Evolutionary conservation across 2,113 vertebrate genomes (phyloP), one percentile per base, ranked within the genome.

Genomic region (Opisthocomus hoazin): DNA sequence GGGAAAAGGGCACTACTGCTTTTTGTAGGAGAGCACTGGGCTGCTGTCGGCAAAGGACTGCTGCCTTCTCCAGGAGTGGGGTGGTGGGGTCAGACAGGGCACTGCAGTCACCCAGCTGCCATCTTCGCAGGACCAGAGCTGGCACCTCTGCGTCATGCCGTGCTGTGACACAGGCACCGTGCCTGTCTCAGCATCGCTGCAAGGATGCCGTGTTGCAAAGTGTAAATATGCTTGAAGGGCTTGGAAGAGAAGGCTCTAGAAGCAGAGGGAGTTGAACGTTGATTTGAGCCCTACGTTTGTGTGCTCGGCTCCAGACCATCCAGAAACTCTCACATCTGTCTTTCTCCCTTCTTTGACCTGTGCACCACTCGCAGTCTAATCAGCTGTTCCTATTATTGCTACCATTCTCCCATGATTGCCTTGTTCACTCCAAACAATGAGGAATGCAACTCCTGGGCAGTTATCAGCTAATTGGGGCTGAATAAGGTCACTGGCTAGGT

Each of bases 401-500:
- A 30, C 85, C 96, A 88, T 88, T 94, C 79, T 75, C 73, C 51
- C 68, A 46, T 70, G 88, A 92, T 96, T 81, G 88, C 83, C 85
- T 86, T 87, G 73, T 96, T 95, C 93, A 18, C 85, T 93, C 92
- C 88, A 84, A 94, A 93, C 90, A 90, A 90, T 68, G 74, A 95
- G 64, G 83, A 95, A 94, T 90, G 46, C 0, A 6, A 54, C 85
- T 95, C 69, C 60, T 68, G 77, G 64, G 90, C 73, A 90, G 69
- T 81, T 90, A 89, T 81, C 92, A 87, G 88, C 83, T 96, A 96
- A 97, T 93, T 94, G 92, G 94, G 92, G 56, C 90, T 68, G 83
- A 81, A 84, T 71, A 89, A 97, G 94, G 96, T 96, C 94, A 95
- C 80, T 56, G 88, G 34, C 30, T 30, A 66, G 58, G 71, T 79